A percentile compares a stretch with the other conserved stretches of the same genome.
Conservation (phyloP, 2,113 vertebrate species). For the Callionymus lyra region DNA sequence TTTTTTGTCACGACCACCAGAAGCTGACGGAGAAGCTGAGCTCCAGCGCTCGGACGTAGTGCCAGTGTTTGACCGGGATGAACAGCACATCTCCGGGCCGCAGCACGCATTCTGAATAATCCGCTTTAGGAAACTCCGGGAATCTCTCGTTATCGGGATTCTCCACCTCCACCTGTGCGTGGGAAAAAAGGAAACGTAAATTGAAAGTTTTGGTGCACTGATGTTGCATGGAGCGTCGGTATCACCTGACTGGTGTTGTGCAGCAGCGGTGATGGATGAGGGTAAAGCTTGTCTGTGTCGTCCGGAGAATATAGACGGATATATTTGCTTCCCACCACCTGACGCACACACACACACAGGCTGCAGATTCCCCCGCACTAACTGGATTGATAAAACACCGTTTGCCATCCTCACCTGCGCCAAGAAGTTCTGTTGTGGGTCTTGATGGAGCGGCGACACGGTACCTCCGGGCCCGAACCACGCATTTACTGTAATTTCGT, state of each 20-base stretch:
- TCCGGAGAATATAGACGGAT: slow-evolving; percentile 78
- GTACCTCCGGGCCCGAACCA: slow-evolving; percentile 92
- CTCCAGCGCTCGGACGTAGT: slow-evolving; percentile 83
- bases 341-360: slow-evolving; percentile 13
- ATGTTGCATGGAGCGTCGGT: slow-evolving; percentile 21
- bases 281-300: slow-evolving; percentile 80
- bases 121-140: slow-evolving; percentile 75
- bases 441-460: slow-evolving; percentile 89
- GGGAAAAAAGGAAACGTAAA: slow-evolving; percentile 2
- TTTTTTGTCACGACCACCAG: slow-evolving; percentile 83
- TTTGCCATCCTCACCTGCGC: slow-evolving; percentile 69
- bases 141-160: slow-evolving; percentile 74
- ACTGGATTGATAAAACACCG: not conserved
- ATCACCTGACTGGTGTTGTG: slow-evolving; percentile 94
- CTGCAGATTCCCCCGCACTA: slow-evolving; percentile 2
- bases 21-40: slow-evolving; percentile 94
- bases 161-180: slow-evolving; percentile 84
- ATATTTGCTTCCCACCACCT: slow-evolving; percentile 91
- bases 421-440: slow-evolving; percentile 92
- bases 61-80: slow-evolving; percentile 85
- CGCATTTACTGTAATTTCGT: slow-evolving; percentile 87
- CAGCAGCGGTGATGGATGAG: slow-evolving; percentile 81
- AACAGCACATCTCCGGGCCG: slow-evolving; percentile 85
- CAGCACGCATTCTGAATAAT: slow-evolving; percentile 77
- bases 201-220: slow-evolving; percentile 4